phyloP scores from a whole-genome alignment of 2,113 vertebrate species.

The Xiphorhynchus elegans region DNA sequence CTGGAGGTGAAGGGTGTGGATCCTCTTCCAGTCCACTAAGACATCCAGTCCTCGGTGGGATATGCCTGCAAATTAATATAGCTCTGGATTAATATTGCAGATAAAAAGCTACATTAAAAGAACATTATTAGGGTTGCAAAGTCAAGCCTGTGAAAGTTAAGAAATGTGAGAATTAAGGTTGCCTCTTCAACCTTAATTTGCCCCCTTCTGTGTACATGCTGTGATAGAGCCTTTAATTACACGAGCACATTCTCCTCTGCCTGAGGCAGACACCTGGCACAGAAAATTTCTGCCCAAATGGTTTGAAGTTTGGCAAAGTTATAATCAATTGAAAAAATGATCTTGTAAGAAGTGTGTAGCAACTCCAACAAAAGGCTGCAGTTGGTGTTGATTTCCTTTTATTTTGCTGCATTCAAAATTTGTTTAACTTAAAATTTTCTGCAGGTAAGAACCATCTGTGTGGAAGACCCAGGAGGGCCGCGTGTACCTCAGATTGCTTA shows the following conservation, averaged over 20 bases:
- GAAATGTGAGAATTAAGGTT: conserved; percentile 52
- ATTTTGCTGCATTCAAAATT: neutral
- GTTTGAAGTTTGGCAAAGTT: conserved; percentile 27
- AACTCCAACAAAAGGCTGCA: neutral
- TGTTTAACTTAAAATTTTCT: neutral
- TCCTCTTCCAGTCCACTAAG: neutral
- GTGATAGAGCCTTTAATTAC: conserved; percentile 62
- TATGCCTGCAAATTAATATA: conserved; percentile 11
- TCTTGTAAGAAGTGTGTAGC: neutral
- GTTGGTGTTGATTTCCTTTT: neutral
- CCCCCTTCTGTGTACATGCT: conserved; percentile 28
- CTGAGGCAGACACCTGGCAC: conserved; percentile 59
- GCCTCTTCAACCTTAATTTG: conserved; percentile 64
- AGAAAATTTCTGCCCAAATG: conserved; percentile 38
- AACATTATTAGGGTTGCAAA: conserved; percentile 37
- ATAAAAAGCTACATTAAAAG: conserved; percentile 9
- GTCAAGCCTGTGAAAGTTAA: conserved; percentile 47
- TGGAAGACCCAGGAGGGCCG: neutral
- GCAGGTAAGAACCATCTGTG: neutral
- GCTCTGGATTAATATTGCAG: neutral
- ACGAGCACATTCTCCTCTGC: conserved; percentile 36
- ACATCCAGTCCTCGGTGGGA: neutral
- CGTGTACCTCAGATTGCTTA: neutral
- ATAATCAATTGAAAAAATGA: neutral
- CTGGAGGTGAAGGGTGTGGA: neutral